phyloP scores from a whole-genome alignment of 2,888 invertebrate species.

The Diarsia mendica region DNA sequence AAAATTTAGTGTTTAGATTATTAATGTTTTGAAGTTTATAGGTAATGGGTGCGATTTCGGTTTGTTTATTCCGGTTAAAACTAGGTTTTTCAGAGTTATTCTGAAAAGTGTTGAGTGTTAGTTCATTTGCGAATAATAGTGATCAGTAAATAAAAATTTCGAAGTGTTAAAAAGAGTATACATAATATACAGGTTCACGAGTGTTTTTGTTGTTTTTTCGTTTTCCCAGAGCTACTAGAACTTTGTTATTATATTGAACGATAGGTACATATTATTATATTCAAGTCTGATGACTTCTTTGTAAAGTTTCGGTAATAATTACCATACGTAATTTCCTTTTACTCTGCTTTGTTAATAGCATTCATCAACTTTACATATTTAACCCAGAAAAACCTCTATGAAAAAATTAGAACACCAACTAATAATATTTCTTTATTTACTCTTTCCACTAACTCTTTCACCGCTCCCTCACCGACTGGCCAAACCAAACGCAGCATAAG shows the following conservation, averaged over 20 bases:
- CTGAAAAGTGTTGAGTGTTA: neutral
- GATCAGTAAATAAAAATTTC: neutral
- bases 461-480: conserved; percentile 33
- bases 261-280: neutral
- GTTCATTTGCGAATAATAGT: neutral
- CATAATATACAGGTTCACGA: neutral
- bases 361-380: neutral
- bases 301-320: too few species aligned
- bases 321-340: neutral
- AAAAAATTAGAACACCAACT: neutral
- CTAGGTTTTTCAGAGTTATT: conserved; percentile 5
- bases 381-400: neutral
- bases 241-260: too few species aligned
- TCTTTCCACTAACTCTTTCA: conserved; percentile 9
- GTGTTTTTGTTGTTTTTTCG: too few species aligned
- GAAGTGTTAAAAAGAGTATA: too few species aligned
- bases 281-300: neutral
- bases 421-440: neutral
- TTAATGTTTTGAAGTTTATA: conserved; percentile 41
- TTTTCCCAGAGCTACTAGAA: neutral
- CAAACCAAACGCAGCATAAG: conserved; percentile 68
- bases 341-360: neutral
- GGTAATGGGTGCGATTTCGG: conserved; percentile 27
- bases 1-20: conserved; percentile 52
- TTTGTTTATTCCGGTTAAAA: conserved; percentile 47